Percentiles rank a stretch among this genome's conserved stretches.
These are phyloP conservation scores for Ptychadena robeensis DNA, from an alignment of 2,797 vertebrate genomes.

Conservation along the genomic window DNA sequence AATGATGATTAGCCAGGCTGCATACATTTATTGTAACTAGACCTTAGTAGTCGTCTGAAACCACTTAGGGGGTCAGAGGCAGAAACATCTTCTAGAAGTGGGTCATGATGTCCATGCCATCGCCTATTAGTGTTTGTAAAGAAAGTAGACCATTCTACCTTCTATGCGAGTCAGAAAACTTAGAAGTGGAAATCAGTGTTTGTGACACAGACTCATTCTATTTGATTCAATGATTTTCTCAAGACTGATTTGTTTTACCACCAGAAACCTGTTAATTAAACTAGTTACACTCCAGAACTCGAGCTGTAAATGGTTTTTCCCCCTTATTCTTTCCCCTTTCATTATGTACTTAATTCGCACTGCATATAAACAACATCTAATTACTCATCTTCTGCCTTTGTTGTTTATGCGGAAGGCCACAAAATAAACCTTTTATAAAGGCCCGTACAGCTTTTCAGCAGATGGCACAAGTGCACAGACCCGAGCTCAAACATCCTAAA, in stretches of 20 bases:
- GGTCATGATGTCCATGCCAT: neutral
- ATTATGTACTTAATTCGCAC: constrained; percentile 72
- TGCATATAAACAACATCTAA: constrained; percentile 74
- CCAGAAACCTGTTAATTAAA: constrained; percentile 71
- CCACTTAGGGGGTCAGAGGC: neutral
- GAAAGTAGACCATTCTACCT: neutral
- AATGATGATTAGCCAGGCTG: too few species aligned
- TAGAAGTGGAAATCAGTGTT: constrained; percentile 30
- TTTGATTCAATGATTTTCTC: constrained; percentile 66
- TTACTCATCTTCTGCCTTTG: constrained; percentile 65
- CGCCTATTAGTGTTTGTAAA: neutral
- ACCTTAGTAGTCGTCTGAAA: neutral
- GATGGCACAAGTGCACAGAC: neutral
- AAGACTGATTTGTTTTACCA: constrained; percentile 65
- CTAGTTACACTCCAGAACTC: constrained; percentile 63
- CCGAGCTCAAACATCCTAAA: neutral
- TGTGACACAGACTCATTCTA: constrained; percentile 35
- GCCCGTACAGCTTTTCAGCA: constrained; percentile 27
- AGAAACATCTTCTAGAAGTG: neutral
- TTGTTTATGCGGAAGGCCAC: constrained; percentile 60
- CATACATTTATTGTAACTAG: neutral
- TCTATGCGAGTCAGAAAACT: constrained; percentile 3
- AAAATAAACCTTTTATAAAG: constrained; percentile 58
- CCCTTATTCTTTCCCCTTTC: constrained; percentile 65
- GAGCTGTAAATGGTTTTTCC: constrained; percentile 62